Evolutionary conservation across 1,140 invertebrate genomes (phyloP).

Genomic region (Delia radicum): DNA sequence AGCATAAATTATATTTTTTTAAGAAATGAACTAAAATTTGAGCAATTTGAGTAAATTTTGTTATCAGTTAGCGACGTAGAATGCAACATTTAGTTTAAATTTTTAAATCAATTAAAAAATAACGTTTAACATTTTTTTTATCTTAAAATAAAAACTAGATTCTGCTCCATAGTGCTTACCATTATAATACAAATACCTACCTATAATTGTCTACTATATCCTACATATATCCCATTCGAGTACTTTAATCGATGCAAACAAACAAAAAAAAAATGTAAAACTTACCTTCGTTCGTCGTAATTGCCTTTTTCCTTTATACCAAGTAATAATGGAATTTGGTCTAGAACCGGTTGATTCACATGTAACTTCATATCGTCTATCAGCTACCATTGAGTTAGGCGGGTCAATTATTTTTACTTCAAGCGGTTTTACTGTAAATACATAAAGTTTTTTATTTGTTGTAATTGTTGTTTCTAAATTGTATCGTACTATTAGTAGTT

Average conservation of each 20-base stretch:
- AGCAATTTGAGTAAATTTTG: too few species aligned
- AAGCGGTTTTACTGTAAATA: conserved; percentile 73
- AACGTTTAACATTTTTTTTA: too few species aligned
- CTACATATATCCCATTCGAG: too few species aligned
- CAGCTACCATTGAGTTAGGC: conserved; percentile 66
- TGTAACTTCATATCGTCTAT: conserved; percentile 73
- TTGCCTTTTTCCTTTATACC: conserved; percentile 81
- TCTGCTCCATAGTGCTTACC: too few species aligned
- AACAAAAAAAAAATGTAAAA: neutral
- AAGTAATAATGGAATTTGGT: conserved; percentile 82
- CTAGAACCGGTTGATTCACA: conserved; percentile 82
- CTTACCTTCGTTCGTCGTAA: conserved; percentile 73
- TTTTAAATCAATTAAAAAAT: too few species aligned
- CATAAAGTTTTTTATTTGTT: neutral
- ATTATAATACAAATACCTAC: too few species aligned
- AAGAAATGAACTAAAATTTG: too few species aligned
- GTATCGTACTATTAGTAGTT: neutral
- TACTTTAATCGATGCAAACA: neutral
- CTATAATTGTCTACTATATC: too few species aligned
- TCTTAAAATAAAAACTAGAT: too few species aligned
- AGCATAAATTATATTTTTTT: too few species aligned
- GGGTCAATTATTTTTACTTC: conserved; percentile 72
- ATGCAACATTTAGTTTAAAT: too few species aligned
- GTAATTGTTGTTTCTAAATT: neutral
- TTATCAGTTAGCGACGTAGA: too few species aligned